Percentiles rank a stretch among this genome's conserved stretches.
These are phyloP conservation scores for Heliconius nattereri DNA, from an alignment of 1,140 invertebrate genomes.

Conservation along the genomic window DNA sequence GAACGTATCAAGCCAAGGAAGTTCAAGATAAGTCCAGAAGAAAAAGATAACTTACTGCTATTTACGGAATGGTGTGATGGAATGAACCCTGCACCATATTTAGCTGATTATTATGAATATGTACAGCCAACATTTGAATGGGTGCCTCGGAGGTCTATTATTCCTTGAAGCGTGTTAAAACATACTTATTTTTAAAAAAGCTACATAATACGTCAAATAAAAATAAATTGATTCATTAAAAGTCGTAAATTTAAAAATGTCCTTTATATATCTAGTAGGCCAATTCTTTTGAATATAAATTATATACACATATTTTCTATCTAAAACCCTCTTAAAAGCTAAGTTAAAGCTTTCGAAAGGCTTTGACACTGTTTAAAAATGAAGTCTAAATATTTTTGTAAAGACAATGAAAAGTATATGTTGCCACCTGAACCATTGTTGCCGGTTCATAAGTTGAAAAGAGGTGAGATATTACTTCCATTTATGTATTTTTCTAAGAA, in stretches of 20 bases:
- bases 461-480: conserved; percentile 52
- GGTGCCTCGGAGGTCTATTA: conserved; percentile 49
- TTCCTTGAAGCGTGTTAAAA: conserved; percentile 26
- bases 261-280: neutral
- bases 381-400: neutral
- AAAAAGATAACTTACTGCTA: conserved; percentile 67
- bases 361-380: neutral
- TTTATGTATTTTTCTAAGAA: conserved; percentile 59
- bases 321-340: neutral
- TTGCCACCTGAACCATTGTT: conserved; percentile 45
- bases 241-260: neutral
- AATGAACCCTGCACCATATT: conserved; percentile 66
- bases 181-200: neutral
- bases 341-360: neutral
- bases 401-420: conserved; percentile 35
- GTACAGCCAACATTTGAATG: conserved; percentile 66
- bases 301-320: neutral
- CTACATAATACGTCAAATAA: neutral
- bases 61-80: conserved; percentile 81
- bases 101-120: conserved; percentile 66
- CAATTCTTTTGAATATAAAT: neutral
- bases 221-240: neutral
- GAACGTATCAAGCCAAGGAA: conserved; percentile 45
- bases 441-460: conserved; percentile 45
- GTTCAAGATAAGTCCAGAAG: conserved; percentile 65